These are phyloP conservation scores for Atractosteus spatula DNA, from an alignment of 2,113 vertebrate genomes.

Conservation along the genomic window DNA sequence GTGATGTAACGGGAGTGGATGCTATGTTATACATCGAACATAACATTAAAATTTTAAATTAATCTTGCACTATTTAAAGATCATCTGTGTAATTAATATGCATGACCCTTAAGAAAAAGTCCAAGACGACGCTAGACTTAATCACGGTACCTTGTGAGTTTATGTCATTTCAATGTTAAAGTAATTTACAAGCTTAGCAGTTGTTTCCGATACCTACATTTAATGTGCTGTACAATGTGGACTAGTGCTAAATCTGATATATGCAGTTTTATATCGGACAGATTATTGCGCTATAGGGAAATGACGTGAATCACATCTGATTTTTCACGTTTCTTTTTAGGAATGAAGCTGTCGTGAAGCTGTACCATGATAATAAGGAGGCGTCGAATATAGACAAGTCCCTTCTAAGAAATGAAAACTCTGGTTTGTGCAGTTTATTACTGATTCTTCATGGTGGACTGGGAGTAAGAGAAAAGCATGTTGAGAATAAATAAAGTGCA, in stretches of 20 bases:
- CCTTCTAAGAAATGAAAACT: slow-evolving; percentile 37
- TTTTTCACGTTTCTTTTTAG: background rate
- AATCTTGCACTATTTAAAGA: no score
- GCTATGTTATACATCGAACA: background rate
- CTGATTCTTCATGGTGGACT: background rate
- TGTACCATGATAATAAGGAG: background rate
- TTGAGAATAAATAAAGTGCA: background rate
- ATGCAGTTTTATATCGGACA: background rate
- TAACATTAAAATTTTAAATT: no score
- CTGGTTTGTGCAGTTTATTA: slow-evolving; percentile 29
- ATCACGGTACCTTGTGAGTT: no score
- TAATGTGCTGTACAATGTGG: no score
- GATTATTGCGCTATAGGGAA: no score
- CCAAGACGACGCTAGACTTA: no score
- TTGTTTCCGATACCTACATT: no score
- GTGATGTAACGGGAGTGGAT: background rate
- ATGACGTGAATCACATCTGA: background rate
- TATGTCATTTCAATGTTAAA: no score
- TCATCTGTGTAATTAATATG: background rate
- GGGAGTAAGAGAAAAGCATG: no score
- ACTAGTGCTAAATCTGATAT: background rate
- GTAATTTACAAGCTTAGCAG: no score
- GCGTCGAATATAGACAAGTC: background rate
- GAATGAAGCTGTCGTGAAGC: background rate
- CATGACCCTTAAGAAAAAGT: background rate